Evolutionary conservation across 2,113 vertebrate genomes (phyloP), one percentile per base, ranked within the genome.

Genomic region (Bufo bufo): DNA sequence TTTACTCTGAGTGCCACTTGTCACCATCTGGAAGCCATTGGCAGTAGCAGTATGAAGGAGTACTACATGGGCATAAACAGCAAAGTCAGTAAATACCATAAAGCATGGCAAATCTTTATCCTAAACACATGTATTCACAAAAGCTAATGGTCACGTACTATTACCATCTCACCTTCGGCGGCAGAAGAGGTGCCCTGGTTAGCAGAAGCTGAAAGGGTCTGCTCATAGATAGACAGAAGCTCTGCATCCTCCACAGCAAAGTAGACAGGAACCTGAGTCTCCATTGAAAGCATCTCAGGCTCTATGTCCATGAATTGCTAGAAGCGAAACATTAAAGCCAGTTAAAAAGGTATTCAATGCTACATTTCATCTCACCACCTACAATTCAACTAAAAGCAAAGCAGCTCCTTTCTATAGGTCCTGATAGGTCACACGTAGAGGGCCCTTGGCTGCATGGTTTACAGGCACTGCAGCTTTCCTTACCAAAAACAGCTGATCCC

Each of bases 241-340:
- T 99, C 97, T 1, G 97, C 95, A 4, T 99, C 98, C 89, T 99
- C 98, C 92, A 98, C 94, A 0, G 98, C 98, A 59, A 99, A 99
- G 93, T 99, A 99, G 85, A 99, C 97, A 0, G 98, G 98, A 58
- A 99, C 96, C 0, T 97, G 92, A 85, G 98, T 99, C 95, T 99
- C 98, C 81, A 97, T 98, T 50, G 97, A 96, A 89, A 99, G 92
- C 96, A 99, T 97, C 93, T 99, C 98, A 0, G 98, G 98, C 93
- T 99, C 98, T 19, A 97, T 95, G 94, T 97, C 98, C 98, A 99
- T 99, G 92, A 99, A 99, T 94, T 99, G 97, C 98, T 99, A 89
- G 2, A 77, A 65, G 43, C 3, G 3, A 77, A 33, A 80, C 43
- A 80, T 3, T 8, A 20, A n/a, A 56, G 52, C 4, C 77, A 52